phyloP scores from a whole-genome alignment of 2,797 vertebrate species.

The Helicolenus hilgendorfi region DNA sequence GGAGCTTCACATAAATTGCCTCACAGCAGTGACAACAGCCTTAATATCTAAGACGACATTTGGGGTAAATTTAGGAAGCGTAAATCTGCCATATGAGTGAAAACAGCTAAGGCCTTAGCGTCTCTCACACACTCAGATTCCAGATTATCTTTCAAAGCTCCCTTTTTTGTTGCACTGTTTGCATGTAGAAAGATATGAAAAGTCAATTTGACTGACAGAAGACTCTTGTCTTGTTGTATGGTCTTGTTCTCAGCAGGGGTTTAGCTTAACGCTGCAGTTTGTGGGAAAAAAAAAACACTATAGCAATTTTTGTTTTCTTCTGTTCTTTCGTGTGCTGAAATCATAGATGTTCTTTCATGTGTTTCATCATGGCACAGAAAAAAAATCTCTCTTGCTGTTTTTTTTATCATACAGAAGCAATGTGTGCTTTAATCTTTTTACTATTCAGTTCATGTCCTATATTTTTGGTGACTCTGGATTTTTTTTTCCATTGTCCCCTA shows the following conservation, averaged over 20 bases:
- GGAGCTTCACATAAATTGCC: constrained; percentile 10
- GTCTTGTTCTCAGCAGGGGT: constrained; percentile 41
- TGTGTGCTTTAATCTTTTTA: constrained; percentile 32
- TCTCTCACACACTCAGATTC: constrained; percentile 10
- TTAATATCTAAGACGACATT: background rate
- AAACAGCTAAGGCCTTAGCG: background rate
- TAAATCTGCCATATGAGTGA: background rate
- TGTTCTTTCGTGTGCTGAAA: constrained; percentile 35
- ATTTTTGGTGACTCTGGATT: constrained; percentile 21
- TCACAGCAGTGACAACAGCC: constrained; percentile 7
- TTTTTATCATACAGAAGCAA: constrained; percentile 12
- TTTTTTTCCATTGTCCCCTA: background rate
- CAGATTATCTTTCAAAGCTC: constrained; percentile 21
- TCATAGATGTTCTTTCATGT: constrained; percentile 22
- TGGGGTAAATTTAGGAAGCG: background rate
- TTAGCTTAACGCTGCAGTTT: constrained; percentile 15
- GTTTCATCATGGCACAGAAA: constrained; percentile 43
- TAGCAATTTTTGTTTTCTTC: constrained; percentile 42
- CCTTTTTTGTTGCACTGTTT: constrained; percentile 4
- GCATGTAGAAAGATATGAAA: constrained; percentile 4
- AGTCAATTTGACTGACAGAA: constrained; percentile 3
- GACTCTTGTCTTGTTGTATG: background rate
- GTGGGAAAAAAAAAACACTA: background rate
- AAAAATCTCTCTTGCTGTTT: background rate
- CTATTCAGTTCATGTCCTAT: constrained; percentile 25